These are phyloP conservation scores for Lithosia quadra DNA, from an alignment of 2,888 invertebrate genomes.

Conservation along the genomic window DNA sequence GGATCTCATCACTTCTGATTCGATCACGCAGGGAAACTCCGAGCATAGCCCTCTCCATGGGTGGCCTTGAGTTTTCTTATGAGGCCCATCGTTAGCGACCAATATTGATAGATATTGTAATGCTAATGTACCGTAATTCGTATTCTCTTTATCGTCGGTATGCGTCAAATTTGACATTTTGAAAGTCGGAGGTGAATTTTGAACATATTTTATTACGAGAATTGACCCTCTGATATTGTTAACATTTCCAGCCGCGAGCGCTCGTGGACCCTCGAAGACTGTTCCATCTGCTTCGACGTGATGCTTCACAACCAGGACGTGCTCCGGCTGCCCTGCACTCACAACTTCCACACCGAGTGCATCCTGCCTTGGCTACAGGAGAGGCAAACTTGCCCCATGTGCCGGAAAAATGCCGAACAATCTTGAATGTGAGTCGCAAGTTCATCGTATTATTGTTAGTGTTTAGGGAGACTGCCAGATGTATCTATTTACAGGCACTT, in stretches of 20 bases:
- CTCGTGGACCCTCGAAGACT: conserved; percentile 74
- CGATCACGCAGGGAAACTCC: too few species aligned
- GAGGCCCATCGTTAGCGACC: too few species aligned
- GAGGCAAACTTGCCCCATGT: conserved; percentile 79
- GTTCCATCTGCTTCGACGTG: conserved; percentile 80
- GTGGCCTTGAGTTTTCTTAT: too few species aligned
- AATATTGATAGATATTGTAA: too few species aligned
- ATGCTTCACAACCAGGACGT: conserved; percentile 71
- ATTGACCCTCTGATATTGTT: background rate
- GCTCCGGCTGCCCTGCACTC: conserved; percentile 72
- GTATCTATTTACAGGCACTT: too few species aligned
- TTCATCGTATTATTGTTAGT: background rate
- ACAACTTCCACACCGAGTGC: conserved; percentile 78
- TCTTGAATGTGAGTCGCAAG: conserved; percentile 18
- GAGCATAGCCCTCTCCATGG: too few species aligned
- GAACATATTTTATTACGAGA: too few species aligned
- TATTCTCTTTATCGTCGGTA: too few species aligned
- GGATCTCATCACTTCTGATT: too few species aligned
- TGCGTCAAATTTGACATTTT: too few species aligned
- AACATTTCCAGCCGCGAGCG: conserved; percentile 69
- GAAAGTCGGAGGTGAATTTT: too few species aligned
- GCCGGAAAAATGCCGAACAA: conserved; percentile 69
- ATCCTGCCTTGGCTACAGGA: conserved; percentile 78
- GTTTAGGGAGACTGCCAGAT: background rate
- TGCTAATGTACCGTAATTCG: too few species aligned